phyloP scores from a whole-genome alignment of 2,113 vertebrate species.

The Pungitius pungitius region DNA sequence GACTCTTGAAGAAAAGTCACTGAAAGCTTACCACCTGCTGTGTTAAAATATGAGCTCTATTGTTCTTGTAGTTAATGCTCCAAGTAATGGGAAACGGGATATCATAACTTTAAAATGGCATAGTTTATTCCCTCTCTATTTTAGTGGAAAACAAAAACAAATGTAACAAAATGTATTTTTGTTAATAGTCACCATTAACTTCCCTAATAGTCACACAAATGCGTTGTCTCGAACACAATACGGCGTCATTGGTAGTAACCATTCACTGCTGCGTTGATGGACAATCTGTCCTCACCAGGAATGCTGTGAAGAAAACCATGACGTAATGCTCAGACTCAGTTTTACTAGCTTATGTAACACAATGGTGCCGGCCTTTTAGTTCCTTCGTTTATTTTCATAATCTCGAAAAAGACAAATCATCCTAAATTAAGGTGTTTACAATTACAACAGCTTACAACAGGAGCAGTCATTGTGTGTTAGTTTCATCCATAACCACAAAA shows the following conservation, averaged over 20 bases:
- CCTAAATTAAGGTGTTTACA: not conserved
- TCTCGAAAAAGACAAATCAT: not conserved
- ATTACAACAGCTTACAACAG: no score
- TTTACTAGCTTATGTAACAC: not conserved
- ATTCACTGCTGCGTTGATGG: not conserved
- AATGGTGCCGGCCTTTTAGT: not conserved
- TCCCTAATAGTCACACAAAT: not conserved
- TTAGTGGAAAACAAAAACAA: not conserved
- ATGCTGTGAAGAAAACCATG: not conserved
- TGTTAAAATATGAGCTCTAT: not conserved
- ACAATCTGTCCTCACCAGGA: no score
- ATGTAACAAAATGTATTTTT: no score
- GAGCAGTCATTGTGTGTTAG: no score
- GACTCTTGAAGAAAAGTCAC: slow-evolving; percentile 15
- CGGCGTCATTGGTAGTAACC: not conserved
- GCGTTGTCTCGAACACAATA: not conserved
- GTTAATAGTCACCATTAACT: not conserved
- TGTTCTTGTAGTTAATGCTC: not conserved
- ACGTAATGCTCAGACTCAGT: not conserved
- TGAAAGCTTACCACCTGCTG: slow-evolving; percentile 14
- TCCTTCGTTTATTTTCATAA: not conserved
- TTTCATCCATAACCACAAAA: no score
- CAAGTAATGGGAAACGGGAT: not conserved
- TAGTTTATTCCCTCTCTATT: not conserved
- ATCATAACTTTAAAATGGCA: not conserved